Conservation (phyloP, 2,113 vertebrate genomes). For the Bos taurus region ARS-UCD2.0 NC_037330.1:45988001-45988500, state of each 20-base stretch:
- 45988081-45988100: background rate
- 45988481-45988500: background rate
- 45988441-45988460: background rate
- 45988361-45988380: background rate
- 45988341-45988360: background rate
- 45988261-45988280: background rate
- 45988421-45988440: background rate
- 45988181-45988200: background rate
- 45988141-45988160: background rate
- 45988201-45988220: background rate
- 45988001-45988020: background rate
- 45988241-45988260: background rate
- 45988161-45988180: background rate
- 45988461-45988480: background rate
- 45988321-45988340: background rate
- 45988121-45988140: background rate
- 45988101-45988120: background rate
- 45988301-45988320: background rate
- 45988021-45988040: background rate
- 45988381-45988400: background rate
- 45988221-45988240: background rate
- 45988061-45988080: background rate
- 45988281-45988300: background rate
- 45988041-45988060: background rate
- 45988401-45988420: rapidly evolving